Evolutionary conservation across 2,797 vertebrate genomes (phyloP).

Genomic region (Hippopotamyrus pictus): DNA sequence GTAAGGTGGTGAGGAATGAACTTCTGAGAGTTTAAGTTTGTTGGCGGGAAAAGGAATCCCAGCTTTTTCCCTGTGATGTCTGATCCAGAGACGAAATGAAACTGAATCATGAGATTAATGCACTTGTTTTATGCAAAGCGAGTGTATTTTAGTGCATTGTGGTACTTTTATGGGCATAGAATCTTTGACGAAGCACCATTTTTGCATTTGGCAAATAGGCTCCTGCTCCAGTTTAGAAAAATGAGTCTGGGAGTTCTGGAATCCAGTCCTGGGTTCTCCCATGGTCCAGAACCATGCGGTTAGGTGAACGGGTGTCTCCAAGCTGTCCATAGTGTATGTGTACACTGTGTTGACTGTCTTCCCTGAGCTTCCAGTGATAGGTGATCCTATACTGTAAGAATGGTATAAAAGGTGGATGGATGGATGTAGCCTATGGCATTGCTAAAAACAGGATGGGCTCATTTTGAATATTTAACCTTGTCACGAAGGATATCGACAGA

Average conservation of each 20-base stretch:
- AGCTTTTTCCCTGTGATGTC: neutral
- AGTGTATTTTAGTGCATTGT: neutral
- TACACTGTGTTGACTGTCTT: neutral
- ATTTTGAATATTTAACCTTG: neutral
- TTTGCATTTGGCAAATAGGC: neutral
- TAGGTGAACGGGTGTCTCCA: neutral
- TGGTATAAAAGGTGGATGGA: neutral
- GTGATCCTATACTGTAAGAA: neutral
- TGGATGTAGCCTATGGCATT: neutral
- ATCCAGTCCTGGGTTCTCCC: neutral
- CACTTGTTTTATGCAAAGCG: neutral
- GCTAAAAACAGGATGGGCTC: neutral
- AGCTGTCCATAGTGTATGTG: neutral
- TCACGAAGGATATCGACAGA: neutral
- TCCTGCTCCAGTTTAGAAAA: neutral
- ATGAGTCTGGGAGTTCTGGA: neutral
- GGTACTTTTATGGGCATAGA: neutral
- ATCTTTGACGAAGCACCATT: neutral
- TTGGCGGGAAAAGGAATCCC: neutral
- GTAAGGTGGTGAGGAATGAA: conserved; percentile 22
- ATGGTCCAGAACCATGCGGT: neutral
- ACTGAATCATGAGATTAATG: neutral
- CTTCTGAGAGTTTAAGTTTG: conserved; percentile 26
- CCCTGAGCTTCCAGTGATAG: neutral
- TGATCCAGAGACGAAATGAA: neutral